phyloP scores from a whole-genome alignment of 30 jellyfish, hydroid and myxozoan genomes.

The Aurelia coerulea region DNA sequence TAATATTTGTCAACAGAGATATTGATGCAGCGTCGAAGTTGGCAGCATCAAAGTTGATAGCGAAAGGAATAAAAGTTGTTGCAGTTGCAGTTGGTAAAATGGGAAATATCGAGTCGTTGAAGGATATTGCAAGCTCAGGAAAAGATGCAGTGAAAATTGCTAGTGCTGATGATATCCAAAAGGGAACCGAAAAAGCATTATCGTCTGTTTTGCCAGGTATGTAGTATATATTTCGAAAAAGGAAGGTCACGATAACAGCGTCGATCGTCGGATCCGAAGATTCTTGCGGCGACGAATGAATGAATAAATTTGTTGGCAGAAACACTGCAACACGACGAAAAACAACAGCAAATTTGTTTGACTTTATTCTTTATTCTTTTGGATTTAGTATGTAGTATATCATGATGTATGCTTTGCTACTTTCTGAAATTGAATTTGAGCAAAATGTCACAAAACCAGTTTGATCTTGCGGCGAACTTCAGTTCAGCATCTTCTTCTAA shows the following conservation, averaged over 20 bases:
- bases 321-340: not conserved
- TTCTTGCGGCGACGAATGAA: too few relatives aligned
- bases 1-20: slow-evolving; percentile 8
- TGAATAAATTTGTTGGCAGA: too few relatives aligned
- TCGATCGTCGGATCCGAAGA: not conserved
- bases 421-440: too few relatives aligned
- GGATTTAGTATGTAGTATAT: too few relatives aligned
- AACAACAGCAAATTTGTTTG: not conserved
- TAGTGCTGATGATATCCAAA: slow-evolving; percentile 10
- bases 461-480: too few relatives aligned
- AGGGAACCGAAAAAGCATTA: not conserved
- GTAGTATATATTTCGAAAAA: not conserved
- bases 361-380: too few relatives aligned
- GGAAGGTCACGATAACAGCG: slow-evolving; percentile 24
- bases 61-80: slow-evolving; percentile 34
- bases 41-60: slow-evolving; percentile 18
- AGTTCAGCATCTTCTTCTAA: too few relatives aligned
- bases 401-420: too few relatives aligned
- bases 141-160: slow-evolving; percentile 1
- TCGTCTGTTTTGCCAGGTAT: slow-evolving; percentile 10
- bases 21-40: not conserved
- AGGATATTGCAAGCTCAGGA: not conserved
- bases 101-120: slow-evolving; percentile 1
- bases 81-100: slow-evolving; percentile 47
- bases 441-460: too few relatives aligned